These are phyloP conservation scores for Epistrophella euchroma DNA, from an alignment of 2,888 invertebrate species.

Conservation along the genomic window DNA sequence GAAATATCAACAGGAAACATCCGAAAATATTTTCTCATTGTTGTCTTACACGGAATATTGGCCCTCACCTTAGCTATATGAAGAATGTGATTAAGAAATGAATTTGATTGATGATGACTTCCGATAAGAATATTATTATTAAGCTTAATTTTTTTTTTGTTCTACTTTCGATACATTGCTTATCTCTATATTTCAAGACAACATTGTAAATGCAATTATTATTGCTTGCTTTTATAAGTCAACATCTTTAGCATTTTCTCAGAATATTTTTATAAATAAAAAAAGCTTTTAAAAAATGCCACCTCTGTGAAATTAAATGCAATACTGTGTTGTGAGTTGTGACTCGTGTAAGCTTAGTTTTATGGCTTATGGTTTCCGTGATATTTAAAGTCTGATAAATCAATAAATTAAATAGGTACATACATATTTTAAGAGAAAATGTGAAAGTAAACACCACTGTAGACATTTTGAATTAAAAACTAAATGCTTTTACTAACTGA, in stretches of 20 bases:
- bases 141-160: background rate
- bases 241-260: background rate
- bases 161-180: background rate
- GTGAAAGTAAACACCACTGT: too few species aligned
- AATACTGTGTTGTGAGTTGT: background rate
- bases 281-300: background rate
- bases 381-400: background rate
- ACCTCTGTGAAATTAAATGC: background rate
- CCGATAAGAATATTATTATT: slow-evolving; percentile 4
- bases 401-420: background rate
- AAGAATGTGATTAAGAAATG: background rate
- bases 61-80: background rate
- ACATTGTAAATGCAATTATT: background rate
- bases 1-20: background rate
- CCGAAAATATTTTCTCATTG: background rate
- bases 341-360: background rate
- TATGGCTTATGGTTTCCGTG: background rate
- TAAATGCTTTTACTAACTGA: too few species aligned
- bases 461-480: too few species aligned
- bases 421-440: background rate
- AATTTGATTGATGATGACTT: slow-evolving; percentile 12
- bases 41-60: background rate
- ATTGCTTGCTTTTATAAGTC: background rate
- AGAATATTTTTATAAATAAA: background rate
- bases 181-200: slow-evolving; percentile 18